Evolutionary conservation across 2,888 invertebrate species (phyloP).

Genomic region (Diogma glabrata): DNA sequence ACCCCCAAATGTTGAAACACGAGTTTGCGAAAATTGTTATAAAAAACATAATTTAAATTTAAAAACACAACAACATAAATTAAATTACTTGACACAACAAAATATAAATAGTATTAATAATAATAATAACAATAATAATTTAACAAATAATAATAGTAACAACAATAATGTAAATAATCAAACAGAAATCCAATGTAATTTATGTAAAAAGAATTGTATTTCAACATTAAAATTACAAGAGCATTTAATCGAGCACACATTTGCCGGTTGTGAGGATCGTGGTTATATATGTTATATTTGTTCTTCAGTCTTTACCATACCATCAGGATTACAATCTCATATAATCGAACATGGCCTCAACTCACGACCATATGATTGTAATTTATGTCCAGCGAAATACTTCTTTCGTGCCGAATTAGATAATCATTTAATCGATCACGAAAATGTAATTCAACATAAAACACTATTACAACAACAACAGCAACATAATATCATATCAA

Average conservation of each 20-base stretch:
- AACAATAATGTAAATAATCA: slow-evolving; percentile 32
- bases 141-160: slow-evolving; percentile 1
- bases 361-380: slow-evolving; percentile 76
- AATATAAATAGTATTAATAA: not conserved
- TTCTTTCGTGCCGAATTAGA: slow-evolving; percentile 86
- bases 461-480: too few relatives aligned
- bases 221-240: slow-evolving; percentile 73
- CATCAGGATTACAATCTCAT: slow-evolving; percentile 69
- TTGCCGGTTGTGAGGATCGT: slow-evolving; percentile 65
- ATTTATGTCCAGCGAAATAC: slow-evolving; percentile 70
- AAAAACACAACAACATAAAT: slow-evolving; percentile 16
- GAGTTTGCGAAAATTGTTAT: slow-evolving; percentile 64
- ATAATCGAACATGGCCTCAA: slow-evolving; percentile 70
- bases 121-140: not conserved
- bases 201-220: slow-evolving; percentile 67
- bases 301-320: slow-evolving; percentile 74
- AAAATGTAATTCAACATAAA: slow-evolving; percentile 27
- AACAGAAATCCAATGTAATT: slow-evolving; percentile 46
- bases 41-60: slow-evolving; percentile 38
- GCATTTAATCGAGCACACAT: slow-evolving; percentile 87
- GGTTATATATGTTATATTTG: slow-evolving; percentile 81
- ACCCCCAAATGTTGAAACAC: slow-evolving; percentile 32
- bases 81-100: slow-evolving; percentile 8
- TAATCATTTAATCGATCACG: slow-evolving; percentile 62
- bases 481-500: slow-evolving; percentile 3